phyloP scores from a whole-genome alignment of 2,888 invertebrate species.

The Stramonita haemastoma region DNA sequence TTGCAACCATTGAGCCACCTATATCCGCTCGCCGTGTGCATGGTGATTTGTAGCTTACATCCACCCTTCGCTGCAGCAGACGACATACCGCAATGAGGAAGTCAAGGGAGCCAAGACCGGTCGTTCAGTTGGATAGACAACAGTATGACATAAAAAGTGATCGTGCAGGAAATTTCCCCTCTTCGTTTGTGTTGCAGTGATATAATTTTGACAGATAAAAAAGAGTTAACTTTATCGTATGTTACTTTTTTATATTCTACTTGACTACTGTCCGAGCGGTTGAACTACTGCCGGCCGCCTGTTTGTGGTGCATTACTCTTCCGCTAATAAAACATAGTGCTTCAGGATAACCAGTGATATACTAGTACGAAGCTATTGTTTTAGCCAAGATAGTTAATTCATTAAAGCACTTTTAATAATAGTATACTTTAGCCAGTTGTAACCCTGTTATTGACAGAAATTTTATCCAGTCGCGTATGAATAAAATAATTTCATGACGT shows the following conservation, averaged over 20 bases:
- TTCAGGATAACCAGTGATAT: neutral
- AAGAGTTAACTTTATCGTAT: neutral
- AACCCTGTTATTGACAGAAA: neutral
- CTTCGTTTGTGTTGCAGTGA: neutral
- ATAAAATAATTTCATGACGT: constrained; percentile 38
- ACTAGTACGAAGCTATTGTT: neutral
- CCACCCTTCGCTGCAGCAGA: constrained; percentile 14
- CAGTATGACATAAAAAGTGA: neutral
- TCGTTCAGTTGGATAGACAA: neutral
- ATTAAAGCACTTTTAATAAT: neutral
- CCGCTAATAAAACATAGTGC: constrained; percentile 29
- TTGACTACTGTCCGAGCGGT: constrained; percentile 2
- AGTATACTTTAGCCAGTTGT: neutral
- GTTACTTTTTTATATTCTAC: neutral
- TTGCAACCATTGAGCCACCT: constrained; percentile 16
- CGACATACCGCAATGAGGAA: constrained; percentile 7
- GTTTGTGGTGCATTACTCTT: neutral
- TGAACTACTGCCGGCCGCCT: constrained; percentile 15
- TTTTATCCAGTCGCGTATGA: constrained; percentile 7
- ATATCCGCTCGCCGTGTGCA: constrained; percentile 13
- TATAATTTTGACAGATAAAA: neutral
- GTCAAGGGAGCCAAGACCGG: neutral
- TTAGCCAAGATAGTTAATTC: neutral
- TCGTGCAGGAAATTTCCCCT: neutral
- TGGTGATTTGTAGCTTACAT: constrained; percentile 20